Base-by-base conservation (phyloP, 2,113 vertebrate genomes). In the Typhlomys cinereus region DNA sequence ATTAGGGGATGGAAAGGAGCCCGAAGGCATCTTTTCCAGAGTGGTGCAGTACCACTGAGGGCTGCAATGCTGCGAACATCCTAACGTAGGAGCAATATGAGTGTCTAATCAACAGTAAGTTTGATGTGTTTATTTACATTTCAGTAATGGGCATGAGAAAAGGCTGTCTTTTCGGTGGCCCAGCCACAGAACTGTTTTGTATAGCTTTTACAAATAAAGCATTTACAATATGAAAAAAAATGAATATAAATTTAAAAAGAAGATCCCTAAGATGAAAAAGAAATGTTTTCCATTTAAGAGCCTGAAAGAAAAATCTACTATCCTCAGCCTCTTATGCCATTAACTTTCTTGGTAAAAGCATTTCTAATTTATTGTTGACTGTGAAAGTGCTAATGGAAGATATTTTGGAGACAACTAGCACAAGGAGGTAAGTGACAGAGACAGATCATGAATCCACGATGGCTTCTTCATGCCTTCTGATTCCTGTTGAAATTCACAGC, bases 191-290 rank as follows among this genome's bases (percentile, higher is more conserved):
- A 59, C 10, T 46, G 3, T 29, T 6, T 46, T 31, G 6, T 10
- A 1, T 27, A 46, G 31, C 34, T 31, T 61, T 31, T 85, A 25
- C 7, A 50, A 83, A 84, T 94, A 94, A 96, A 96, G 25, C 5
- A 7, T 66, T n/a, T n/a, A n/a, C n/a, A n/a, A n/a, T n/a, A n/a
- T n/a, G n/a, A n/a, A n/a, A n/a, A n/a, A n/a, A n/a, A n/a, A n/a
- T n/a, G n/a, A n/a, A n/a, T n/a, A n/a, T n/a, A n/a, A n/a, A n/a
- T n/a, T n/a, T n/a, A n/a, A n/a, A n/a, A n/a, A n/a, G 21, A 59
- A 64, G 79, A 64, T 44, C 11, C 29, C 59, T 23, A 46, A 59
- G 21, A 41, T 5, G 21, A 80, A 80, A 80, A 9, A 61, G 44
- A 11, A 31, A 62, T 62, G 27, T 46, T 44, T 62, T 80, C 39